Evolutionary conservation across 2,888 invertebrate genomes (phyloP).

Genomic region (Copidosoma aretas): DNA sequence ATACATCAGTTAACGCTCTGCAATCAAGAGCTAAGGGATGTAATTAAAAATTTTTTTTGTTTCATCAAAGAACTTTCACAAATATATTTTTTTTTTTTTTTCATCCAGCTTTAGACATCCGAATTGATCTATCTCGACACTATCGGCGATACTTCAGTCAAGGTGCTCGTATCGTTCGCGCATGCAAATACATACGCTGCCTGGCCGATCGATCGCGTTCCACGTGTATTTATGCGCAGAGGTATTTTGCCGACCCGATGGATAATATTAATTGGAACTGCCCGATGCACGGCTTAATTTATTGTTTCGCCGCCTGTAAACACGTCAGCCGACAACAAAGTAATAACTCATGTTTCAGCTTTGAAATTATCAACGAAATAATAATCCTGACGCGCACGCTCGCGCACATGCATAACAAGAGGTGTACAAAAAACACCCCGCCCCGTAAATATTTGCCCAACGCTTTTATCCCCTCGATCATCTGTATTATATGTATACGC

Average conservation of each 20-base stretch:
- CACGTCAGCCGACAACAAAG: too few relatives aligned
- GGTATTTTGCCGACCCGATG: not conserved
- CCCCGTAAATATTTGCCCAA: too few relatives aligned
- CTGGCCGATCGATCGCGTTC: not conserved
- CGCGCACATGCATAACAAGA: too few relatives aligned
- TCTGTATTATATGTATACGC: too few relatives aligned
- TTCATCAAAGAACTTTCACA: too few relatives aligned
- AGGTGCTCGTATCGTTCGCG: conserved; percentile 10
- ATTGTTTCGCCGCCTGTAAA: not conserved
- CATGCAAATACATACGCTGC: conserved; percentile 1
- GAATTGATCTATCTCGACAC: conserved; percentile 19
- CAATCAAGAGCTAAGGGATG: not conserved
- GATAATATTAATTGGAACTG: not conserved
- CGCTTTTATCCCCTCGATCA: too few relatives aligned
- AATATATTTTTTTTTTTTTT: conserved; percentile 13
- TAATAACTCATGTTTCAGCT: too few relatives aligned
- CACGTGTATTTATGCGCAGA: not conserved
- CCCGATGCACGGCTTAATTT: not conserved
- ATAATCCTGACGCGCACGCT: too few relatives aligned
- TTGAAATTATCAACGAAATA: too few relatives aligned
- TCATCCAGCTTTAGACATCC: conserved; percentile 13
- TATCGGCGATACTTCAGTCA: conserved; percentile 29
- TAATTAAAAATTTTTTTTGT: conserved; percentile 2
- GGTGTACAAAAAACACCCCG: too few relatives aligned
- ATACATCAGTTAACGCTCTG: conserved; percentile 5